Base-by-base conservation (phyloP, 2,797 vertebrate species). In the Xiphophorus birchmanni region DNA sequence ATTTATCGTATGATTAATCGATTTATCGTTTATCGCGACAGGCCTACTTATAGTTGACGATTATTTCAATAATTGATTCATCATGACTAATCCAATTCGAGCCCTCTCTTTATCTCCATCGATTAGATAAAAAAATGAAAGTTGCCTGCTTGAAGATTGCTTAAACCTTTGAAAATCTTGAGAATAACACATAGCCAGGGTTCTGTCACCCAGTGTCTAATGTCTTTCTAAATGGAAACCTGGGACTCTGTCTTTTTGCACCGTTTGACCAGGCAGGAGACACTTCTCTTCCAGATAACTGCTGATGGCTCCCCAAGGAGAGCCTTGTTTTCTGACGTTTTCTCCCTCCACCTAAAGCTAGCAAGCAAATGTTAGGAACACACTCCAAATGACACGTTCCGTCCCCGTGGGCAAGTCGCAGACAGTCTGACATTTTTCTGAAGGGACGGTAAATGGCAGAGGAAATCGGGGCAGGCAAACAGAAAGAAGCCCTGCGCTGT, bases 301-400 rank as follows among this genome's bases (percentile, higher is more conserved):
- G 65, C 65, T 69, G 37, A 69, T 42, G 65, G 37, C 35, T 69
- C 37, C 65, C 65, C 65, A 69, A 69, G 65, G 65, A 69, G 21
- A 37, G 65, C 81, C 80, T 82, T 75, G 84, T 83, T 87, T 90
- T 95, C 90, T 89, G 90, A 94, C 92, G 91, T 90, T 92, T 63
- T 93, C 90, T 82, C 88, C 87, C 86, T 86, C 81, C 90, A 86
- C 87, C 90, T 87, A 86, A 87, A 90, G 90, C 90, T 94, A 88
- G 80, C 74, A 79, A 94, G 92, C 94, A 95, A 95, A 95, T 95
- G 94, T 92, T 93, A 89, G 77, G 85, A 90, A 89, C 86, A 74
- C 85, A 91, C 82, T 88, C 76, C 91, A 86, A 94, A 95, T 94
- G 92, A 90, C 90, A 89, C 90, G 83, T 83, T 54, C 4, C 78